Conservation (phyloP, 2,888 invertebrate genomes). For the Caprella mutica region DNA sequence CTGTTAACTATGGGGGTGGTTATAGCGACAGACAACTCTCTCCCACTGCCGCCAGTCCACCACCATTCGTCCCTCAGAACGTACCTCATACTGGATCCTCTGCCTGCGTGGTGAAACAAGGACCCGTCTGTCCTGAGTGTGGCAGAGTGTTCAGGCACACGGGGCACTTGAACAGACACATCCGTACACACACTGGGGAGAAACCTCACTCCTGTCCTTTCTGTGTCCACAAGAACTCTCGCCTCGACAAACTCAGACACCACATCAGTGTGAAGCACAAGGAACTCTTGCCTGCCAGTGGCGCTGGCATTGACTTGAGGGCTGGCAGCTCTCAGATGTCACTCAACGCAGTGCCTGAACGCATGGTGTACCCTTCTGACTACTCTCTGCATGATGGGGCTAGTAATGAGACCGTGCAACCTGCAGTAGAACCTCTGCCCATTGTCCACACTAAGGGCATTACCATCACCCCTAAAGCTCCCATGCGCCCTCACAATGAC, state of each 20-base stretch:
- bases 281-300: background rate
- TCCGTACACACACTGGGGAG: conserved; percentile 29
- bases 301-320: too few relatives aligned
- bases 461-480: too few relatives aligned
- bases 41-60: conserved; percentile 6
- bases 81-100: background rate
- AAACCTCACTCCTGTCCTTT: conserved; percentile 26
- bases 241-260: conserved; percentile 20
- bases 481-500: too few relatives aligned
- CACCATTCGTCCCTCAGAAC: background rate
- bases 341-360: too few relatives aligned
- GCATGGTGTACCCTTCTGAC: too few relatives aligned
- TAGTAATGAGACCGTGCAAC: too few relatives aligned
- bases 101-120: background rate
- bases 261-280: conserved; percentile 7
- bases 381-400: too few relatives aligned
- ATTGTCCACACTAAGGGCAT: too few relatives aligned
- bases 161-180: conserved; percentile 23
- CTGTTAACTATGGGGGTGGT: too few relatives aligned
- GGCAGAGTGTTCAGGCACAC: conserved; percentile 17
- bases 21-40: too few relatives aligned
- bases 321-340: too few relatives aligned
- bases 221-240: conserved; percentile 22
- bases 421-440: too few relatives aligned
- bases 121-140: conserved; percentile 12